Evolutionary conservation across 2,888 invertebrate species (phyloP), one percentile per base, ranked within the genome.

Genomic region (Pristionchus exspectatus): DNA sequence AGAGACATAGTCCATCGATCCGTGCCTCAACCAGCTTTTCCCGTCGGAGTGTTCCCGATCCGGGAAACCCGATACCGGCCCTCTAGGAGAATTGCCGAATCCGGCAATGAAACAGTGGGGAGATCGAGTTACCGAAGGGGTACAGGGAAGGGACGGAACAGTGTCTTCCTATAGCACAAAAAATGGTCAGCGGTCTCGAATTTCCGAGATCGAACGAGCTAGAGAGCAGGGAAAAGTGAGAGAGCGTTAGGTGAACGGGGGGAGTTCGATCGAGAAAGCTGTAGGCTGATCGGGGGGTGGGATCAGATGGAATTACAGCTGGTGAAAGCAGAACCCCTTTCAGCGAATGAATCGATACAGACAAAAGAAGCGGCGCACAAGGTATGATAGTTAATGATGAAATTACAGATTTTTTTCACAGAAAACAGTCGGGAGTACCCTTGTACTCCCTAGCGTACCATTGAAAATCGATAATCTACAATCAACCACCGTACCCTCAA

Each of bases 401-500:
- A n/a, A n/a, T n/a, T n/a, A n/a, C n/a, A n/a, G n/a, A n/a, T n/a
- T n/a, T n/a, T n/a, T n/a, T n/a, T n/a, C n/a, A n/a, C n/a, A n/a
- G n/a, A n/a, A n/a, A n/a, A n/a, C n/a, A n/a, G n/a, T n/a, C n/a
- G n/a, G n/a, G n/a, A n/a, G n/a, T n/a, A n/a, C n/a, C n/a, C n/a
- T n/a, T n/a, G n/a, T n/a, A n/a, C n/a, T n/a, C n/a, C n/a, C n/a
- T n/a, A n/a, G n/a, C n/a, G n/a, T n/a, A n/a, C n/a, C n/a, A n/a
- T n/a, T n/a, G 38, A 38, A 38, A 38, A 38, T 38, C 5, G 38
- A 38, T 38, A 38, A 38, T 38, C 38, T 3, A 38, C 38, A 3
- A 38, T 5, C 38, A 5, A 12, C 30, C 12, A 33, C 38, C 84
- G 24, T 24, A 88, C 87, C 87, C 30, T 88, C 87, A 21, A 88